Conservation (phyloP, 1,140 invertebrate species). For the Oedothorax gibbosus region DNA sequence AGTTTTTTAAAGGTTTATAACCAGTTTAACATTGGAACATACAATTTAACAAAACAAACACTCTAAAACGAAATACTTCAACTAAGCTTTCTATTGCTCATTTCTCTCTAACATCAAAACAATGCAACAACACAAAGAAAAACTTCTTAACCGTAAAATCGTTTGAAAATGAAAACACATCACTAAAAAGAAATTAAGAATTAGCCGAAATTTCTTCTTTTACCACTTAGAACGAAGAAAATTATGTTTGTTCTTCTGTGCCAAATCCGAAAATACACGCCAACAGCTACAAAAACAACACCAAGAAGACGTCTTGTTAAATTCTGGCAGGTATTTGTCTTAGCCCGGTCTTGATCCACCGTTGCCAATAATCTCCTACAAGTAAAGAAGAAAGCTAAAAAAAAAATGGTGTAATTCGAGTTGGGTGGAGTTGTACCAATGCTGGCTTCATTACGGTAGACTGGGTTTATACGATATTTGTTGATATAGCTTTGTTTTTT, state of each 20-base stretch:
- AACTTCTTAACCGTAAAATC: conserved; percentile 23
- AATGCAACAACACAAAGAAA: background rate
- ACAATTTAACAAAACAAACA: too few relatives aligned
- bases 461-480: conserved; percentile 43
- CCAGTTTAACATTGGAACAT: too few relatives aligned
- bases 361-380: conserved; percentile 40
- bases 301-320: conserved; percentile 35
- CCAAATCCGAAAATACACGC: conserved; percentile 36
- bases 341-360: conserved; percentile 35
- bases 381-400: conserved; percentile 35
- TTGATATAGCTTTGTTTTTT: conserved; percentile 1
- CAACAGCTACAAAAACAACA: conserved; percentile 27
- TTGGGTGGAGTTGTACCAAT: conserved; percentile 42
- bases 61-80: too few relatives aligned
- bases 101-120: too few relatives aligned
- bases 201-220: background rate
- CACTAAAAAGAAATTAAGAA: conserved; percentile 27
- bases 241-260: conserved; percentile 20
- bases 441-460: conserved; percentile 34
- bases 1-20: too few relatives aligned
- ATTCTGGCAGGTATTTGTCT: conserved; percentile 55
- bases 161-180: conserved; percentile 14
- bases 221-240: conserved; percentile 27
- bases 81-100: too few relatives aligned
- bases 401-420: conserved; percentile 45